Evolutionary conservation across 2,888 invertebrate species (phyloP).

Genomic region (Epiperipatus broadwayi): DNA sequence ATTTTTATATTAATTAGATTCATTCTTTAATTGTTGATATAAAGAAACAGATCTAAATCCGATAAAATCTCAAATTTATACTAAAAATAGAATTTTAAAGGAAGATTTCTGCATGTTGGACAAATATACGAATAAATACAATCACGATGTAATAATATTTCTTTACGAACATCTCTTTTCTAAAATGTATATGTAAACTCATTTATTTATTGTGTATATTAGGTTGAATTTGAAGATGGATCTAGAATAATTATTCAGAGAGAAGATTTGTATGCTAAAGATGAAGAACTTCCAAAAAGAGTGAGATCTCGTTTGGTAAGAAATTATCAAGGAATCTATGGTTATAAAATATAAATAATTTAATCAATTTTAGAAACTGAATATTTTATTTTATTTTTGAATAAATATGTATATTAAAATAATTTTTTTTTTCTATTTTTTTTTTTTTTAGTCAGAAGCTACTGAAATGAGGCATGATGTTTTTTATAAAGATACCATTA

Average conservation of each 20-base stretch:
- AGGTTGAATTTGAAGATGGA: constrained; percentile 31
- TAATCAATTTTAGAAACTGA: background rate
- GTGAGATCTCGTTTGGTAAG: constrained; percentile 31
- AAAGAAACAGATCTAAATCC: too few species aligned
- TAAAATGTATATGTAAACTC: too few species aligned
- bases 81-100: too few species aligned
- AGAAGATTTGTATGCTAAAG: constrained; percentile 35
- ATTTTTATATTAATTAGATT: too few species aligned
- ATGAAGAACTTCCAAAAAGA: constrained; percentile 39
- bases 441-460: constrained; percentile 24
- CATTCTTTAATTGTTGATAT: too few species aligned
- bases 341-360: background rate
- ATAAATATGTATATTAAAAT: constrained; percentile 4
- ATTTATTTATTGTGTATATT: constrained; percentile 5
- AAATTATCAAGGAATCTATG: too few species aligned
- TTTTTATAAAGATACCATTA: constrained; percentile 10
- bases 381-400: background rate
- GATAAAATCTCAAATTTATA: too few species aligned
- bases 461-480: constrained; percentile 24
- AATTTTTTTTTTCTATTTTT: constrained; percentile 12
- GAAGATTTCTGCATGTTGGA: too few species aligned
- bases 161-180: too few species aligned
- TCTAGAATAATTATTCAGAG: constrained; percentile 33
- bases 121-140: too few species aligned
- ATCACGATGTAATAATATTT: too few species aligned